Conservation (phyloP, 2,113 vertebrate genomes). For the Apistogramma diplotaenia region DNA sequence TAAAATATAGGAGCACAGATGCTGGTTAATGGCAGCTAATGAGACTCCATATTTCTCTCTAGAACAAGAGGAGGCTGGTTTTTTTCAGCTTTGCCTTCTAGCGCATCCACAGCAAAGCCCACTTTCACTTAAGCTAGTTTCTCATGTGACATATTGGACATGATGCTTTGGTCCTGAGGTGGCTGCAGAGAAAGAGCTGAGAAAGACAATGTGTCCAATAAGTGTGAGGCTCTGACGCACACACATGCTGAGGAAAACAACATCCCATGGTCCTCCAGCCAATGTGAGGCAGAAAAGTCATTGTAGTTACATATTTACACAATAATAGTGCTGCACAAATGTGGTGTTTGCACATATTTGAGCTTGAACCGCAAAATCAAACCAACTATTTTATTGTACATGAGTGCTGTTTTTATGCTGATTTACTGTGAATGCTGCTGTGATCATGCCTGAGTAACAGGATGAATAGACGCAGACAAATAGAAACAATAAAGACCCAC, state of each 20-base stretch:
- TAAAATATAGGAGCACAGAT: not conserved
- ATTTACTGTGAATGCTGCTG: not conserved
- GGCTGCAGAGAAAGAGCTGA: not conserved
- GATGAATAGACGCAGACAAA: not conserved
- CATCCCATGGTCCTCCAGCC: rapidly evolving
- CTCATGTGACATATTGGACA: not conserved
- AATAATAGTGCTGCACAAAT: not conserved
- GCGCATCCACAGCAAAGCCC: rapidly evolving
- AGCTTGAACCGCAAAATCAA: not conserved
- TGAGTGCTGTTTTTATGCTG: slow-evolving; percentile 40
- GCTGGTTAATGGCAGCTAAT: not conserved
- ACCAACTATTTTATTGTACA: not conserved
- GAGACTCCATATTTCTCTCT: not conserved
- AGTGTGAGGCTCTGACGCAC: not conserved
- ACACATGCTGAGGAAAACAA: rapidly evolving
- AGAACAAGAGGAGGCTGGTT: not conserved
- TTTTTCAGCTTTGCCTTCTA: not conserved
- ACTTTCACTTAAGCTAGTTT: not conserved
- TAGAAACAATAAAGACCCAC: not conserved
- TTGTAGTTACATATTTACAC: not conserved
- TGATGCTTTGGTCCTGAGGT: not conserved
- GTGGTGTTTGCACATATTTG: slow-evolving; percentile 12
- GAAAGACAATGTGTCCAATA: not conserved
- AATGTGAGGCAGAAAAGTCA: not conserved
- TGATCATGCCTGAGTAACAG: not conserved